Evolutionary conservation across 2,113 vertebrate genomes (phyloP).

Genomic region (Platichthys stellatus): DNA sequence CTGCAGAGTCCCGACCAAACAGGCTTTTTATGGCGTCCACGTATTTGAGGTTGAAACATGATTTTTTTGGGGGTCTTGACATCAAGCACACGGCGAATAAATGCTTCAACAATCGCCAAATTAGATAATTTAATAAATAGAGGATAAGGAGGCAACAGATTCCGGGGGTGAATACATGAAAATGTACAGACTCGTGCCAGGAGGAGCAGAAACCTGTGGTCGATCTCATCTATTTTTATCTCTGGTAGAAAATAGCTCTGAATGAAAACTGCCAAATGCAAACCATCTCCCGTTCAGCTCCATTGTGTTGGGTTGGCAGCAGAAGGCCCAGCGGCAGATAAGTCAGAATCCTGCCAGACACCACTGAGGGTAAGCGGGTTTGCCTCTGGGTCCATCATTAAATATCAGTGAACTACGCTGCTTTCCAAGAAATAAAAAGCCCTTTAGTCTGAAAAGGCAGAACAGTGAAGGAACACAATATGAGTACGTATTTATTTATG

Average conservation of each 20-base stretch:
- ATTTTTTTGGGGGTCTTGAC: background rate
- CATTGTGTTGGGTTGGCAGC: constrained; percentile 44
- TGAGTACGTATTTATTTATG: background rate
- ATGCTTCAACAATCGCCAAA: background rate
- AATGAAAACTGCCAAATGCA: constrained; percentile 50
- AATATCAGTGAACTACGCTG: constrained; percentile 29
- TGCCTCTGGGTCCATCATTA: constrained; percentile 38
- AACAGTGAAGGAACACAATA: constrained; percentile 15
- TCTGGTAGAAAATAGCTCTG: constrained; percentile 42
- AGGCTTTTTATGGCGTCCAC: background rate
- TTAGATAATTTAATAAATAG: background rate
- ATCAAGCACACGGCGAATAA: background rate
- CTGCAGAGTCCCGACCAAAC: constrained; percentile 4
- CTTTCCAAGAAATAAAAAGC: constrained; percentile 28
- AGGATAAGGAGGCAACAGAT: background rate
- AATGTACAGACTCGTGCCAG: background rate
- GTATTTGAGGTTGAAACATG: background rate
- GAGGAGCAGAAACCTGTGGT: constrained; percentile 29
- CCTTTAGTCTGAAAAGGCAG: constrained; percentile 9
- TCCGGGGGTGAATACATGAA: background rate
- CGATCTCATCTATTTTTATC: constrained; percentile 61
- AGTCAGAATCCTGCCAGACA: constrained; percentile 43
- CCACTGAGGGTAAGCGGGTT: constrained; percentile 41
- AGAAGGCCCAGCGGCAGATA: constrained; percentile 47
- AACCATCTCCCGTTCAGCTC: constrained; percentile 43